phyloP scores from a whole-genome alignment of 1,140 invertebrate species.

The Radopholus similis region DNA sequence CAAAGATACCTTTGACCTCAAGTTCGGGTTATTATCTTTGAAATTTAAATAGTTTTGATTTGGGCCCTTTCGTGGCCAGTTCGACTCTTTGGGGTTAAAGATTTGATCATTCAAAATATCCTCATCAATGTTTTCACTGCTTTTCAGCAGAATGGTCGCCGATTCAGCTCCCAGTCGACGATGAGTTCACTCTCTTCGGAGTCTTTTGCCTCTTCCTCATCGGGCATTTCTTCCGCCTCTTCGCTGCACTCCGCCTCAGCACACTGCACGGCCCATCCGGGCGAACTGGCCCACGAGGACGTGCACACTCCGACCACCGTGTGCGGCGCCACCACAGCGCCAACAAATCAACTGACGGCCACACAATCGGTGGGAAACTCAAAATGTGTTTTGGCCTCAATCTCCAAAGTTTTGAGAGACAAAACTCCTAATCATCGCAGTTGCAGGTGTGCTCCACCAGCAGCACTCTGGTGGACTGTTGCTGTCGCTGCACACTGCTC shows the following conservation, averaged over 20 bases:
- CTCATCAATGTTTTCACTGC: background rate
- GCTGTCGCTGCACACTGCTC: background rate
- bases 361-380: background rate
- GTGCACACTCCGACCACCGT: background rate
- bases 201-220: conserved; percentile 47
- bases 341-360: background rate
- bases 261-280: conserved; percentile 15
- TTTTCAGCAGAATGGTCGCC: conserved; percentile 37
- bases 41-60: no score
- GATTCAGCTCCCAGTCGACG: conserved; percentile 47
- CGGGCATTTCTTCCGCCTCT: conserved; percentile 42
- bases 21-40: no score
- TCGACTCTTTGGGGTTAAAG: no score
- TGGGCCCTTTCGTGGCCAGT: no score
- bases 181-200: conserved; percentile 32
- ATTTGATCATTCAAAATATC: conserved; percentile 20
- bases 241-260: conserved; percentile 17
- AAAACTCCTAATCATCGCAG: no score
- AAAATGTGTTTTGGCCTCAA: no score
- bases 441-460: background rate
- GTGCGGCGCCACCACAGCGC: background rate
- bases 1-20: no score
- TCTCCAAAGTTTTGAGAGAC: no score
- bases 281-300: background rate
- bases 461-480: background rate